Base-by-base conservation (phyloP, 1,140 invertebrate genomes). In the Magallana angulata region DNA sequence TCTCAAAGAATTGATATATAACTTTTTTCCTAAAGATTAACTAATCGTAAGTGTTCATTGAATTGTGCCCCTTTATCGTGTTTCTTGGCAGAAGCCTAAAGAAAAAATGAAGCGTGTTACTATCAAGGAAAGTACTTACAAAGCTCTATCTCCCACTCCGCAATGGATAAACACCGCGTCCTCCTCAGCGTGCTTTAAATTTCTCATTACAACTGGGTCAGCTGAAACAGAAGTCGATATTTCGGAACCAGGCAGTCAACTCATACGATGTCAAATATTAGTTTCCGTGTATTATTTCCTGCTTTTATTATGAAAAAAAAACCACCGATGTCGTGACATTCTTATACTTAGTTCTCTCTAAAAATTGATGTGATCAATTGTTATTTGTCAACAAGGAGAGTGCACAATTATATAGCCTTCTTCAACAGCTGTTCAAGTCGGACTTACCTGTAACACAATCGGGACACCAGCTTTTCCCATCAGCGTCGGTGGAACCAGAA, bases 381-480 rank as follows among this genome's bases (percentile, higher is more conserved):
- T 48, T 48, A 5, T 48, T 48, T 48, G 36, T 48, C 36, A 48
- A 4, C 36, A 4, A 4, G 36, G 36, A 48, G 36, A 48, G 36
- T 48, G 5, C 36, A 48, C 36, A 48, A 48, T 48, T 48, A 48
- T 48, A 48, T 48, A 48, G 36, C 3, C 36, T 5, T 48, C 3
- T 4, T n/a, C n/a, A n/a, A n/a, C n/a, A n/a, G n/a, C n/a, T n/a
- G n/a, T 36, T 48, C 36, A 48, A 5, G 2, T 5, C 36, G 36
- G 36, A 48, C 36, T 48, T 58, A 82, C 93, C 93, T 81, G 80
- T 88, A 1, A 95, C 94, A 92, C 95, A 95, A 88, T 95, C 95
- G 6, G 95, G 95, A 85, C 95, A 95, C 95, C 95, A 95, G 85
- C 94, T 95, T 85, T 94, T 90, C 0, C 94, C 94, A 58, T 91